phyloP scores from a whole-genome alignment of 1,140 invertebrate species.

The Bombus polaris region DNA sequence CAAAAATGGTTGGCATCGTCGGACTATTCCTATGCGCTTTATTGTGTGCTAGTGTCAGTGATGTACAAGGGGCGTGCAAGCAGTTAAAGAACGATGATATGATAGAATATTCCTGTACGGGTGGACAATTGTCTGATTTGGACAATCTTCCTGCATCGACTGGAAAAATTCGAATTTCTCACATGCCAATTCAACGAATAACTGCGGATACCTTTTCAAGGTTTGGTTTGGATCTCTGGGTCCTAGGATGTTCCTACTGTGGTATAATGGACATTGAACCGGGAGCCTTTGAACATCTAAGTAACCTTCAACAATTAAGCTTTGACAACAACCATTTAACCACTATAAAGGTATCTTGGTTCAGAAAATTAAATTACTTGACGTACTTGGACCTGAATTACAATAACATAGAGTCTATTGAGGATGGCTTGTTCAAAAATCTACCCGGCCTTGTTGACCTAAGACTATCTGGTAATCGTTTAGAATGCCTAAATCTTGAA shows the following conservation, averaged over 20 bases:
- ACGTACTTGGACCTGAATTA: constrained; percentile 79
- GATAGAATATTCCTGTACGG: constrained; percentile 74
- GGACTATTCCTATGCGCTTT: constrained; percentile 37
- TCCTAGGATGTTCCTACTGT: constrained; percentile 76
- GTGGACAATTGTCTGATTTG: constrained; percentile 71
- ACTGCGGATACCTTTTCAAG: constrained; percentile 69
- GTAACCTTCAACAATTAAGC: constrained; percentile 76
- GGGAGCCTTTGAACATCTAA: constrained; percentile 68
- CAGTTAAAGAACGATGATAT: constrained; percentile 71
- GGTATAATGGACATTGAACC: constrained; percentile 74
- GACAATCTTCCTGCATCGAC: constrained; percentile 62
- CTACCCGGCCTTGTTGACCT: constrained; percentile 74
- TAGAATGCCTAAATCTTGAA: constrained; percentile 75
- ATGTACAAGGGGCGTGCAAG: constrained; percentile 64
- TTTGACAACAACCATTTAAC: constrained; percentile 74
- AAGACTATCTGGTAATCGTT: constrained; percentile 76
- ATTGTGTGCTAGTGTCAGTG: constrained; percentile 36
- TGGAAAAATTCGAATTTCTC: constrained; percentile 73
- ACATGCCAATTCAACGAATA: constrained; percentile 70
- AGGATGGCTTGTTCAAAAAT: constrained; percentile 72
- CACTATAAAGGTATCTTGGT: constrained; percentile 70
- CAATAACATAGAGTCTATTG: constrained; percentile 75
- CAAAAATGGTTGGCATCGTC: constrained; percentile 41
- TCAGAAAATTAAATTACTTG: constrained; percentile 71
- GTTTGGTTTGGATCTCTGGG: constrained; percentile 73